phyloP scores from a whole-genome alignment of 2,797 vertebrate genomes.

The Neosalanx taihuensis region DNA sequence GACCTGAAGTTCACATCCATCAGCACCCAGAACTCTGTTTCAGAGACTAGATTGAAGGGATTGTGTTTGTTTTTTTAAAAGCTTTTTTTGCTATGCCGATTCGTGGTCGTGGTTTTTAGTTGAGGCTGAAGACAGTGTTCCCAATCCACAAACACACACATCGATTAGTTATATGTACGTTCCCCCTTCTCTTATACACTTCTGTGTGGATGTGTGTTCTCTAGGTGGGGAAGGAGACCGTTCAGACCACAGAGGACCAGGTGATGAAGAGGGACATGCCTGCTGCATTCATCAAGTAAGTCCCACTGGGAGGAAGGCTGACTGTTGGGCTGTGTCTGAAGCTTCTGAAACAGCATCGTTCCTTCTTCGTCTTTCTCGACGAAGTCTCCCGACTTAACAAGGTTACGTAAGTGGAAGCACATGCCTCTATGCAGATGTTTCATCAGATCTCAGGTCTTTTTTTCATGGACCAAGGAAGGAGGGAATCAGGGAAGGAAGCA shows the following conservation, averaged over 20 bases:
- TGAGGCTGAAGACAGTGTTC: too few species aligned
- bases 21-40: neutral
- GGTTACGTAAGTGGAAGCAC: neutral
- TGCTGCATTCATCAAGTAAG: conserved; percentile 97
- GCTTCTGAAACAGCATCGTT: neutral
- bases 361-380: neutral
- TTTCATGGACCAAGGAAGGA: neutral
- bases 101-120: too few species aligned
- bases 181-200: too few species aligned
- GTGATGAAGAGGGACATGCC: conserved; percentile 99
- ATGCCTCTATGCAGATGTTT: neutral
- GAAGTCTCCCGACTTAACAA: neutral
- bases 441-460: neutral
- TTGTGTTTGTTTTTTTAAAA: too few species aligned
- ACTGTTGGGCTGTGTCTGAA: neutral
- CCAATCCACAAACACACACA: too few species aligned
- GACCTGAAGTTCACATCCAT: neutral
- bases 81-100: too few species aligned
- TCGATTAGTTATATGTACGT: too few species aligned
- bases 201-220: conserved; percentile 37
- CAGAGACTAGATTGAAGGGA: neutral
- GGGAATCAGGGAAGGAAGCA: neutral
- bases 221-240: conserved; percentile 97
- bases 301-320: conserved; percentile 5
- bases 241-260: conserved; percentile 98